Evolutionary conservation across 2,888 invertebrate species (phyloP), one percentile per base, ranked within the genome.

Genomic region (Strigamia maritima): DNA sequence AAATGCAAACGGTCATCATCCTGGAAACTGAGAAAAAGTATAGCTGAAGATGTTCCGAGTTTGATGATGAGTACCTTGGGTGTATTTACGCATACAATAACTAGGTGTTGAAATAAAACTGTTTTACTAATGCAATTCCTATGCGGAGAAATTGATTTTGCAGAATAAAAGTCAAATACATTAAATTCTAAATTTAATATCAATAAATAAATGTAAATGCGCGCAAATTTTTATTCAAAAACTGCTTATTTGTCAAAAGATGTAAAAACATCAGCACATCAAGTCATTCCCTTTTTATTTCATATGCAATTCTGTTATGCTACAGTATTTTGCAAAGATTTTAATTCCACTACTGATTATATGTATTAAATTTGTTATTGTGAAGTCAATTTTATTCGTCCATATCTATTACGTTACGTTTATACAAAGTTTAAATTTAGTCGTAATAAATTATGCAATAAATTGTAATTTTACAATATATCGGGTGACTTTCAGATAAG

Each of bases 21-120:
- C 26, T 19, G 40, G 6, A 44, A n/a, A 49, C 16, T n/a, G 16
- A 16, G 19, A 65, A 24, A 24, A 24, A 65, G 65, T 24, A 10
- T 7, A 24, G 26, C 65, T 26, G 12, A 65, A 65, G 49, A 65
- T 26, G 26, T 65, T 65, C n/a, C 65, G 26, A 8, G 24, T 26
- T 65, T 65, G 65, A 65, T 26, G 65, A 65, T 65, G 65, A 26
- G 24, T 65, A 65, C 65, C 65, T 26, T 26, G 65, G 65, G 65
- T 28, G 26, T 65, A 24, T 60, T 60, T 60, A 60, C 60, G 10
- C 60, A 60, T n/a, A 4, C 19, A 4, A 24, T 60, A 65, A 65
- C 65, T 65, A 65, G 24, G 22, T 65, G 26, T 26, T 4, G 26
- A 26, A 28, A 65, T 65, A 24, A 65, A 65, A 65, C 65, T 26